Percentiles rank a stretch among this genome's conserved stretches.
Evolutionary conservation across 2,888 invertebrate species (phyloP).

Genomic region (Pilophorus perplexus): DNA sequence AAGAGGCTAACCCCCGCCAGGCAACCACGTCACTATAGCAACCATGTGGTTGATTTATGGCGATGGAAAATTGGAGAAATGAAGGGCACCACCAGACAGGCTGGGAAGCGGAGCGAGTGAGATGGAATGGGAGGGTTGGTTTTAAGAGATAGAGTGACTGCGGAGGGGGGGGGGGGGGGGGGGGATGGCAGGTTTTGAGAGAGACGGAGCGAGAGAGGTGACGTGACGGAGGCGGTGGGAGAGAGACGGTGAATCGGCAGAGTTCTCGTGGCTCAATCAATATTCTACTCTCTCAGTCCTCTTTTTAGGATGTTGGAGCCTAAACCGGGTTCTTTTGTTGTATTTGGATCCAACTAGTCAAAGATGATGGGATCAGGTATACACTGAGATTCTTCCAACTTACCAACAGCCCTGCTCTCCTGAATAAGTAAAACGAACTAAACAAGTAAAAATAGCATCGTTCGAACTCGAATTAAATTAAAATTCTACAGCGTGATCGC

Average conservation of each 20-base stretch:
- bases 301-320: slow-evolving; percentile 11
- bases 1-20: slow-evolving; percentile 37
- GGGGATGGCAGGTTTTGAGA: slow-evolving; percentile 2
- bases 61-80: slow-evolving; percentile 44
- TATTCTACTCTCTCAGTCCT: slow-evolving; percentile 30
- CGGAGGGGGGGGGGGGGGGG: slow-evolving; percentile 7
- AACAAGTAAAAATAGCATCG: too few species aligned
- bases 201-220: slow-evolving; percentile 17
- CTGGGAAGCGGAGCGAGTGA: slow-evolving; percentile 36
- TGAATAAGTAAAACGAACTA: too few species aligned
- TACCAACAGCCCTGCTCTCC: too few species aligned
- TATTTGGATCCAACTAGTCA: too few species aligned
- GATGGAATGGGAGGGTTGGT: background rate
- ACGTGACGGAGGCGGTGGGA: slow-evolving; percentile 14
- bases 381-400: too few species aligned
- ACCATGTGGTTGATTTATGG: slow-evolving; percentile 42
- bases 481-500: too few species aligned
- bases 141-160: slow-evolving; percentile 3
- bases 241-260: slow-evolving; percentile 36
- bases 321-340: slow-evolving; percentile 15
- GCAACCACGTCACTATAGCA: slow-evolving; percentile 39
- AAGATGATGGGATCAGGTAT: too few species aligned
- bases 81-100: slow-evolving; percentile 40
- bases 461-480: too few species aligned
- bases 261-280: slow-evolving; percentile 38